Conservation (phyloP, 2,113 vertebrate genomes). For the Galemys pyrenaicus region DNA sequence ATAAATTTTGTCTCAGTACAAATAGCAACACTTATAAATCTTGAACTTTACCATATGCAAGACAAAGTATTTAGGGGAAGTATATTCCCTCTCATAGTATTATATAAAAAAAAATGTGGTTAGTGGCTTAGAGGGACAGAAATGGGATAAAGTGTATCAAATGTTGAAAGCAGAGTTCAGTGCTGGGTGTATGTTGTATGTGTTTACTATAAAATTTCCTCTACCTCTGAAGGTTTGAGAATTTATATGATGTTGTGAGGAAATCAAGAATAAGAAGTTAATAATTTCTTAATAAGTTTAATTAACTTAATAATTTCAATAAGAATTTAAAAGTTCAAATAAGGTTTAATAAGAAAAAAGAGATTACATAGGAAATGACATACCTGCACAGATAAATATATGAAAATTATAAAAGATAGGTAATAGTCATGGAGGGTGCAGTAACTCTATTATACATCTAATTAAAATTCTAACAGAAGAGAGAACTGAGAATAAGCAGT, state of each 20-base stretch:
- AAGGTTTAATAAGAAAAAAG: background rate
- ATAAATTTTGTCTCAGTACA: no score
- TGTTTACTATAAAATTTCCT: no score
- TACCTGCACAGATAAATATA: background rate
- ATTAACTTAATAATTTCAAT: no score
- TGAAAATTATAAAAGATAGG: background rate
- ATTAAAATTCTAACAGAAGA: background rate
- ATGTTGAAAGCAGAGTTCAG: background rate
- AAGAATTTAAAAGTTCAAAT: background rate
- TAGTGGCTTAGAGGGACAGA: background rate
- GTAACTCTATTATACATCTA: background rate
- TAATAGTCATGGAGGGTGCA: background rate
- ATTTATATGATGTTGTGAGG: background rate
- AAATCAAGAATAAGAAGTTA: no score
- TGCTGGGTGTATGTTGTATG: no score
- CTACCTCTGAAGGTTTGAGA: background rate
- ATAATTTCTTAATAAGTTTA: no score
- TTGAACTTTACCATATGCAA: no score
- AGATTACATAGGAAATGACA: background rate
- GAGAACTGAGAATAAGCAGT: background rate
- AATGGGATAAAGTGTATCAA: background rate
- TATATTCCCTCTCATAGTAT: background rate
- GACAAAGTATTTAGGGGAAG: no score
- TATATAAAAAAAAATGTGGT: background rate
- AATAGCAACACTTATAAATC: no score